These are phyloP conservation scores for Boloria euphrosyne DNA, from an alignment of 2,888 invertebrate genomes.

Conservation along the genomic window DNA sequence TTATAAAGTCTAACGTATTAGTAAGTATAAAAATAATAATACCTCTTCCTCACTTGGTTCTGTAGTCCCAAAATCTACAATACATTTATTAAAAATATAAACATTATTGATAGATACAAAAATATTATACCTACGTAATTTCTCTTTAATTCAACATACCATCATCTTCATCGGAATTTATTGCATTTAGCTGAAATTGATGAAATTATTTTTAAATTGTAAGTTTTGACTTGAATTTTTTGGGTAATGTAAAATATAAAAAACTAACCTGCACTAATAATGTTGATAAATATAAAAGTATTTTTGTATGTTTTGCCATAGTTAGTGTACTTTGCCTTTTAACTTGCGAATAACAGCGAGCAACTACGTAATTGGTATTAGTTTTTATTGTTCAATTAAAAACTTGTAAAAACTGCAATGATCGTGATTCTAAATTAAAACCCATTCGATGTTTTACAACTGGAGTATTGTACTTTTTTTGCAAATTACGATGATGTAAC, in stretches of 20 bases:
- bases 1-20: not conserved
- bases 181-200: constrained; percentile 20
- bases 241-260: not conserved
- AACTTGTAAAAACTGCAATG: not conserved
- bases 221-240: not conserved
- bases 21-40: constrained; percentile 25
- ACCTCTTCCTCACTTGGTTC: constrained; percentile 70
- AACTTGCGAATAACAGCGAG: not conserved
- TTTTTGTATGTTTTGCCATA: not conserved
- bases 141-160: constrained; percentile 20
- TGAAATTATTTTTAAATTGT: not conserved
- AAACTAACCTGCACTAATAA: constrained; percentile 6
- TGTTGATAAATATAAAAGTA: not conserved
- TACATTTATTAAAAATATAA: constrained; percentile 28
- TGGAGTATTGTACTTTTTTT: too few relatives aligned
- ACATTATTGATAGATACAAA: not conserved
- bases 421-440: too few relatives aligned
- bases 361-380: not conserved
- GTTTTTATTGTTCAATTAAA: constrained; percentile 14
- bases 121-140: not conserved
- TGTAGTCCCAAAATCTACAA: constrained; percentile 41
- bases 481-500: too few relatives aligned
- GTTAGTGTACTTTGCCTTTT: not conserved
- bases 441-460: too few relatives aligned
- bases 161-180: constrained; percentile 31